Evolutionary conservation across 2,113 vertebrate genomes (phyloP).

Genomic region (Nanorana parkeri): DNA sequence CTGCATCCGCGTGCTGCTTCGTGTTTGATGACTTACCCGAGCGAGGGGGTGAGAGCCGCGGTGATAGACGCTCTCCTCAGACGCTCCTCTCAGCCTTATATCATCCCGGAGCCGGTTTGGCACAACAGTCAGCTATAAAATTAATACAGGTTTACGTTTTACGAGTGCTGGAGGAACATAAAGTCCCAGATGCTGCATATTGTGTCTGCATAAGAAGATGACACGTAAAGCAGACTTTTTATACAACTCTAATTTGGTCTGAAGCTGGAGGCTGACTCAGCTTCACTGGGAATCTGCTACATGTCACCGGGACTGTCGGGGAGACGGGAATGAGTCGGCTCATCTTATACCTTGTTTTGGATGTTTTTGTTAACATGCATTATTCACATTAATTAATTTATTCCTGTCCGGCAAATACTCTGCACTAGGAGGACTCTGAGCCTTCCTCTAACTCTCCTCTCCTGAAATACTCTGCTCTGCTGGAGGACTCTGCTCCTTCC

Average conservation of each 20-base stretch:
- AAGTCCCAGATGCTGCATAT: neutral
- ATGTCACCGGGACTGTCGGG: too few relatives aligned
- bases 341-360: too few relatives aligned
- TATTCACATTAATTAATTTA: too few relatives aligned
- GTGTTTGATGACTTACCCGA: neutral
- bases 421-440: too few relatives aligned
- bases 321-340: too few relatives aligned
- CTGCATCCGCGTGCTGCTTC: neutral
- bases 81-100: neutral
- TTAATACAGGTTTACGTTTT: slow-evolving; percentile 11
- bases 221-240: too few relatives aligned
- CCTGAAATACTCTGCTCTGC: too few relatives aligned
- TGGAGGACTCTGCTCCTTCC: too few relatives aligned
- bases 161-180: slow-evolving; percentile 15
- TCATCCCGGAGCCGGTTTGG: slow-evolving; percentile 13
- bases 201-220: neutral
- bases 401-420: too few relatives aligned
- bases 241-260: too few relatives aligned
- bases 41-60: neutral
- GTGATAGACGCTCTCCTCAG: neutral
- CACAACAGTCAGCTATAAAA: slow-evolving; percentile 10
- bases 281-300: too few relatives aligned
- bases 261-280: neutral
- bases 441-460: too few relatives aligned
- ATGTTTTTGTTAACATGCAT: neutral